phyloP scores from a whole-genome alignment of 2,888 invertebrate species.

The Cosmorhoe ocellata region DNA sequence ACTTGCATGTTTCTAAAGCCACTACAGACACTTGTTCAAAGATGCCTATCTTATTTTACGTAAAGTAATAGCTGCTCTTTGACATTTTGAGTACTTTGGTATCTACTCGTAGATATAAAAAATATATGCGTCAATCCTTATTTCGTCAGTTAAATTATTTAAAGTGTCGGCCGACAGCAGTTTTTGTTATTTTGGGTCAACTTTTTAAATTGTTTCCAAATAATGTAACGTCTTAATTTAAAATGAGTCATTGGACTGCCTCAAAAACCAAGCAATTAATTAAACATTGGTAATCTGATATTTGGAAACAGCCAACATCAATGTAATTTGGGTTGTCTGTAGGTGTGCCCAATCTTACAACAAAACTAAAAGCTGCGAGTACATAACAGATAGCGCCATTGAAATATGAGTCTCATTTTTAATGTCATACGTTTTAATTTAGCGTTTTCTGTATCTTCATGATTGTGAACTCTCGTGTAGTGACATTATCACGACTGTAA shows the following conservation, averaged over 20 bases:
- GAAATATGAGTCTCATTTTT: not conserved
- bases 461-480: not conserved
- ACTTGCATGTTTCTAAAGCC: constrained; percentile 12
- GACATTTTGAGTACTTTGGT: too few species aligned
- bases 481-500: constrained; percentile 9
- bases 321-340: constrained; percentile 14
- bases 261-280: not conserved
- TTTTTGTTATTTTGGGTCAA: too few species aligned
- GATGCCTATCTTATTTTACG: too few species aligned
- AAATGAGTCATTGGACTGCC: too few species aligned
- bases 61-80: too few species aligned
- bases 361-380: not conserved
- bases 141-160: too few species aligned
- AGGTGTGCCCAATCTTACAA: not conserved
- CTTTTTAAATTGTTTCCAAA: too few species aligned
- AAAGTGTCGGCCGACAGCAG: too few species aligned
- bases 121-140: too few species aligned
- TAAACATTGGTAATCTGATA: constrained; percentile 54
- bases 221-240: too few species aligned
- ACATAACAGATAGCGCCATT: too few species aligned
- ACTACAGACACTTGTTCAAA: not conserved
- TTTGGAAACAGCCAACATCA: constrained; percentile 47
- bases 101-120: too few species aligned
- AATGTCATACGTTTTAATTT: constrained; percentile 4
- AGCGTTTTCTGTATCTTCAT: not conserved